A percentile compares a stretch with the other conserved stretches of the same genome.
Conservation (phyloP, 37 sponge, comb jelly and placozoan genomes). For the Hormiphora californensis region DNA sequence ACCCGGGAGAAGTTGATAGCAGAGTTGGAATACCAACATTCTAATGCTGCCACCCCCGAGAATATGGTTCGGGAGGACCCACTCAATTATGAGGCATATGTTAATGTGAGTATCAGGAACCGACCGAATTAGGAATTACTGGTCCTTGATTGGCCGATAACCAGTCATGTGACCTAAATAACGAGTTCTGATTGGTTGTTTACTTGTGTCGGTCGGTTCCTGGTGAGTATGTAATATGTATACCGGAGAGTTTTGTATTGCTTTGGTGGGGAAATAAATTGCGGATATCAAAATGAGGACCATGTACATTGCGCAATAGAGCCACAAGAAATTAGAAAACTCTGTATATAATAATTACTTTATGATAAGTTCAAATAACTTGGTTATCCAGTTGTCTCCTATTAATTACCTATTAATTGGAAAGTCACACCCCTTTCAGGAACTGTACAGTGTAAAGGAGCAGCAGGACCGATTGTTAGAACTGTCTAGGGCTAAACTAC, state of each 20-base stretch:
- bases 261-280: background rate
- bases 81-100: constrained; percentile 16
- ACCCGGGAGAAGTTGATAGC: constrained; percentile 14
- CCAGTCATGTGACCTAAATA: no score
- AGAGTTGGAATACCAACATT: constrained; percentile 12
- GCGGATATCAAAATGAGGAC: background rate
- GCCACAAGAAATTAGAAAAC: no score
- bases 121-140: no score
- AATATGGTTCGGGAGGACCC: constrained; percentile 30
- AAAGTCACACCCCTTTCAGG: background rate
- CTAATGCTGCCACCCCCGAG: background rate
- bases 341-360: no score
- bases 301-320: no score
- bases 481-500: background rate
- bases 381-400: no score
- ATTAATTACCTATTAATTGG: no score
- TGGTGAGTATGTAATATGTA: background rate
- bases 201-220: background rate
- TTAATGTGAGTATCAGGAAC: background rate
- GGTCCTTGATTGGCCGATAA: no score
- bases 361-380: no score
- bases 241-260: background rate
- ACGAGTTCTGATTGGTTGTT: background rate
- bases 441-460: background rate
- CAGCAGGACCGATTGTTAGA: background rate